Conservation (phyloP, 2,797 vertebrate species). For the Argya squamiceps region DNA sequence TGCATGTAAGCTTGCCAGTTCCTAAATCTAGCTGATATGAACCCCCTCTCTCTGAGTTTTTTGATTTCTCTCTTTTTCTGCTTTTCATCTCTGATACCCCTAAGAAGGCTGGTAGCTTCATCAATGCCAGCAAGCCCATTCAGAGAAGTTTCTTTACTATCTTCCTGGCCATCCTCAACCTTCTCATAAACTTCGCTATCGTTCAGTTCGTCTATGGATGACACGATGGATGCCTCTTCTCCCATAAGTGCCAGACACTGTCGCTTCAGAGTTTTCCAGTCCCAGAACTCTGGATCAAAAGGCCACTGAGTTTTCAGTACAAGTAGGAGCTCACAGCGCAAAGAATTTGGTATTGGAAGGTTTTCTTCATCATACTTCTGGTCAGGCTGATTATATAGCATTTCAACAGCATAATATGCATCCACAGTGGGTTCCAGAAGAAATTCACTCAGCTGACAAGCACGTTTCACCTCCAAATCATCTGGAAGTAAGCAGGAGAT, state of each 20-base stretch:
- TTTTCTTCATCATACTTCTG: constrained; percentile 94
- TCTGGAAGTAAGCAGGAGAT: constrained; percentile 93
- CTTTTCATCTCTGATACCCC: constrained; percentile 81
- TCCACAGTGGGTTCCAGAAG: constrained; percentile 96
- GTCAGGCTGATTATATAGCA: constrained; percentile 96
- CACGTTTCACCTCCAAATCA: constrained; percentile 95
- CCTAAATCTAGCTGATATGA: constrained; percentile 92
- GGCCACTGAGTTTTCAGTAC: constrained; percentile 98
- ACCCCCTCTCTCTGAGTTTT: constrained; percentile 90
- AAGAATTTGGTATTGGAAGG: constrained; percentile 94
- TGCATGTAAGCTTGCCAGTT: constrained; percentile 99
- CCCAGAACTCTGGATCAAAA: constrained; percentile 99
- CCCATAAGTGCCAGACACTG: constrained; percentile 96
- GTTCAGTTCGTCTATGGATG: constrained; percentile 94
- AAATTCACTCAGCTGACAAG: constrained; percentile 97
- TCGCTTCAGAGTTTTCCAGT: constrained; percentile 97
- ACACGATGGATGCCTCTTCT: constrained; percentile 96
- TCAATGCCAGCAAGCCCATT: constrained; percentile 81
- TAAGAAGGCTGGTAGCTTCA: constrained; percentile 83
- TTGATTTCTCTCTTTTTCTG: constrained; percentile 92
- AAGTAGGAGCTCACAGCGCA: constrained; percentile 93
- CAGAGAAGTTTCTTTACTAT: constrained; percentile 70
- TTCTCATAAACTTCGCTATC: constrained; percentile 91
- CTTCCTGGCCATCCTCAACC: constrained; percentile 82
- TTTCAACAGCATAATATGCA: constrained; percentile 95